Base-by-base conservation (phyloP, 2,797 vertebrate genomes). In the Onychomys torridus region DNA sequence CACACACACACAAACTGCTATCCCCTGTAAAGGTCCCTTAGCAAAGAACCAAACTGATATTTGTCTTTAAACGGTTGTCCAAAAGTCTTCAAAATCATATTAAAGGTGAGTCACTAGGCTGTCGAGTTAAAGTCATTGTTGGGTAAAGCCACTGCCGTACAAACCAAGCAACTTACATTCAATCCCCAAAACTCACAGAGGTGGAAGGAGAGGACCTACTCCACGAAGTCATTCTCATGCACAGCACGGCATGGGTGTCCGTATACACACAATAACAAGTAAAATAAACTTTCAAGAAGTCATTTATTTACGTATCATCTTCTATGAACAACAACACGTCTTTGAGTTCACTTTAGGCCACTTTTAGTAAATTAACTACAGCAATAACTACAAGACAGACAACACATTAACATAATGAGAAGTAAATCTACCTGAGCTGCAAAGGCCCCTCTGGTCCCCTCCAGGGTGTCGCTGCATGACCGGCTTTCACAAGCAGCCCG, bases 351-450 rank as follows among this genome's bases (percentile, higher is more conserved):
- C 49, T 52, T 52, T 63, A 92, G 57, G 59, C 37, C 25, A 52
- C 12, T 32, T 85, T 90, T 34, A 69, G 67, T 40, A 91, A 89
- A 79, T 37, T 37, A 6, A 86, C 1, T 7, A 49, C 21, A 29
- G n/a, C 32, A 55, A 40, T 46, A 65, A 89, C 37, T 7, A 32
- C 34, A 69, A 76, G 23, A 73, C 4, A 10, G 43, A 27, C 34
- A 37, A 71, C 37, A 65, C 0, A 1, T 12, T 49, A 55, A 52
- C 69, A 43, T 3, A 2, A 37, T 0, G 25, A 17, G 10, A 25
- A 63, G 32, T 2, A 21, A 32, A 76, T 49, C 95, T 97, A 98
- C 98, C 98, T 98, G 96, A 29, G 92, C 57, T 0, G 93, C 93
- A 82, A 63, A 5, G 0, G 81, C 0, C 63, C 77, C 49, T 52